Evolutionary conservation across 2,888 invertebrate genomes (phyloP).

Genomic region (Chymomyza fuscimana): DNA sequence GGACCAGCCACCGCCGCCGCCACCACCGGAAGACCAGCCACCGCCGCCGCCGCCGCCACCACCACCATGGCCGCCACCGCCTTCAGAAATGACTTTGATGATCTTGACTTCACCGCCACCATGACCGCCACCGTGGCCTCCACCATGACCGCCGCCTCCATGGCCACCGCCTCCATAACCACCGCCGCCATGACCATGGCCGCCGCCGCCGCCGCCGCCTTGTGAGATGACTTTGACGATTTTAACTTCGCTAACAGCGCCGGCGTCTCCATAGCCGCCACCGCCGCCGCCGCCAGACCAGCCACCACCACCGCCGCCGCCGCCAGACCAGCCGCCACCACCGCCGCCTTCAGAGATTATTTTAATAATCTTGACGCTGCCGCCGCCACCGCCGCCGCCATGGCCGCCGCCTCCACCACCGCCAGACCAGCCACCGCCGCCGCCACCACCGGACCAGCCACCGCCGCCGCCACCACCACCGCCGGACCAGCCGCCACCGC

Average conservation of each 20-base stretch:
- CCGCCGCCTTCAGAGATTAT: slow-evolving; percentile 2
- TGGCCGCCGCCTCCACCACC: slow-evolving; percentile 25
- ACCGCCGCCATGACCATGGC: slow-evolving; percentile 16
- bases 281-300: slow-evolving; percentile 8
- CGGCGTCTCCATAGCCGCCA: slow-evolving; percentile 1
- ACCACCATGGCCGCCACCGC: slow-evolving; percentile 18
- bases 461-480: slow-evolving; percentile 20
- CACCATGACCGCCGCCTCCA: slow-evolving; percentile 1
- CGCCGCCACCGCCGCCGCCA: slow-evolving; percentile 12
- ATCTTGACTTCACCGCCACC: slow-evolving; percentile 19
- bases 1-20: slow-evolving; percentile 16
- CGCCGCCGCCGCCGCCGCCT: slow-evolving; percentile 4
- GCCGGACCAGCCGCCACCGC: slow-evolving; percentile 44
- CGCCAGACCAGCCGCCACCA: slow-evolving; percentile 8
- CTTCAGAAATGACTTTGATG: slow-evolving; percentile 23
- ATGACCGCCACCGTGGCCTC: slow-evolving; percentile 15
- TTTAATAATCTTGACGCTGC: slow-evolving; percentile 12
- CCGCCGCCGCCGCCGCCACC: slow-evolving; percentile 19
- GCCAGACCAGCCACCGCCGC: slow-evolving; percentile 16
- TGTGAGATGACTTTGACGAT: slow-evolving; percentile 20
- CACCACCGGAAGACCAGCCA: slow-evolving; percentile 10
- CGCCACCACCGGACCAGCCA: slow-evolving; percentile 21
- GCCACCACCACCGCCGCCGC: slow-evolving; percentile 24
- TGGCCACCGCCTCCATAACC: slow-evolving; percentile 14
- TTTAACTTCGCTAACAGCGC: slow-evolving; percentile 15